phyloP scores from a whole-genome alignment of 2,797 vertebrate species.

The Odontamblyopus lacepedii region DNA sequence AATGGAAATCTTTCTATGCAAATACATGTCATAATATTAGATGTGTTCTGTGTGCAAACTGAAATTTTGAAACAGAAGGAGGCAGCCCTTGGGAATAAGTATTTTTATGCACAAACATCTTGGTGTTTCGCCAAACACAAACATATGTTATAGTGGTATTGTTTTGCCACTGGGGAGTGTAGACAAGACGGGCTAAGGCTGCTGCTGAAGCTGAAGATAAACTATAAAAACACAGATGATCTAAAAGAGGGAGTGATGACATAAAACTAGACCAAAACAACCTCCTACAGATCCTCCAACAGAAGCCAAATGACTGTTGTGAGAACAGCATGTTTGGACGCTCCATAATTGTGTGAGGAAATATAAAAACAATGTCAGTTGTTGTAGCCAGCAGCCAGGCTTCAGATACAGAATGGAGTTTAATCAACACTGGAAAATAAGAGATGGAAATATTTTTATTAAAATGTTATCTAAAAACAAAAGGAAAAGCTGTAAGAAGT shows the following conservation, averaged over 20 bases:
- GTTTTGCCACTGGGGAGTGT: slow-evolving; percentile 38
- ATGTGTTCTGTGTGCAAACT: not conserved
- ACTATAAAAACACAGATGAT: slow-evolving; percentile 40
- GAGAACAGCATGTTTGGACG: slow-evolving; percentile 16
- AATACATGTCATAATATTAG: not conserved
- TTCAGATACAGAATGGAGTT: not conserved
- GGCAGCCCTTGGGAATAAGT: not conserved
- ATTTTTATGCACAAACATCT: slow-evolving; percentile 16
- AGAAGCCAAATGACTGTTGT: slow-evolving; percentile 19
- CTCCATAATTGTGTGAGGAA: slow-evolving; percentile 16
- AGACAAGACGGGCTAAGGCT: slow-evolving; percentile 24
- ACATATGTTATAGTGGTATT: slow-evolving; percentile 50
- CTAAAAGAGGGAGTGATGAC: slow-evolving; percentile 42
- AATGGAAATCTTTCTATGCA: not conserved
- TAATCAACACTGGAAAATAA: not conserved
- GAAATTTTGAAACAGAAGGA: not conserved
- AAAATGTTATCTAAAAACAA: too few relatives aligned
- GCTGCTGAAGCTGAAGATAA: slow-evolving; percentile 31
- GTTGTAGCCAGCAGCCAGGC: not conserved
- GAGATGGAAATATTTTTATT: too few relatives aligned
- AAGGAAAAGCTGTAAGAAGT: too few relatives aligned
- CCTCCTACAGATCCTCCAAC: slow-evolving; percentile 16
- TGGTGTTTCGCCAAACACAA: slow-evolving; percentile 36
- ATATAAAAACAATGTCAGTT: slow-evolving; percentile 6
- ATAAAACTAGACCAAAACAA: slow-evolving; percentile 40